Evolutionary conservation across 2,888 invertebrate genomes (phyloP).

Genomic region (Torymus texanus): DNA sequence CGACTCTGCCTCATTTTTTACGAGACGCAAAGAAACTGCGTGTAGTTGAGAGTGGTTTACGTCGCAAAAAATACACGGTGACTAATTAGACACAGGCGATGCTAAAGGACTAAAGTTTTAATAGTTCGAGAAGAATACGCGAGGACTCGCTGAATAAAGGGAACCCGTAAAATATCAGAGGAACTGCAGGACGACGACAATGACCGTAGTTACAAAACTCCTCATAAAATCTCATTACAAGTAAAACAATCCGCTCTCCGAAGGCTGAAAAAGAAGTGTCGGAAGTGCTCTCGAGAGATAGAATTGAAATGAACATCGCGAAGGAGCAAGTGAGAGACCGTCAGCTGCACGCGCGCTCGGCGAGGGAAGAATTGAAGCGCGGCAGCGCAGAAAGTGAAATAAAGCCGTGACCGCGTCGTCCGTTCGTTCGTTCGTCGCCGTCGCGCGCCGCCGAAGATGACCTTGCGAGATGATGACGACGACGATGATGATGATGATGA

Average conservation of each 20-base stretch:
- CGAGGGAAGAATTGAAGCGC: conserved; percentile 13
- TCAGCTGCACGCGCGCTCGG: conserved; percentile 1
- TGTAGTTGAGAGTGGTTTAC: too few species aligned
- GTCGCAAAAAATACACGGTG: too few species aligned
- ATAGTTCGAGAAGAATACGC: too few species aligned
- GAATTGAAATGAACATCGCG: conserved; percentile 13
- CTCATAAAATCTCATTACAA: too few species aligned
- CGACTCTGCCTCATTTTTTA: too few species aligned
- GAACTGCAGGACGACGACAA: too few species aligned
- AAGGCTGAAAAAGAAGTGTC: conserved; percentile 1
- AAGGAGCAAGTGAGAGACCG: background rate
- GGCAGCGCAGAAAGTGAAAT: conserved; percentile 46
- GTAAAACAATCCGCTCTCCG: conserved; percentile 2
- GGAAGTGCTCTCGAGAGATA: background rate
- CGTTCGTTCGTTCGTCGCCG: background rate
- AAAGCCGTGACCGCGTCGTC: conserved; percentile 31
- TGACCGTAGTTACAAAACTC: too few species aligned
- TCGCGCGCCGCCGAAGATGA: conserved; percentile 62
- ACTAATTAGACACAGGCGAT: too few species aligned
- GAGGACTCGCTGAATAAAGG: too few species aligned
- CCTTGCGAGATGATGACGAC: conserved; percentile 68
- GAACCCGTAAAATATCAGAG: too few species aligned
- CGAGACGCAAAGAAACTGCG: too few species aligned
- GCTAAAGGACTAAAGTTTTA: too few species aligned
- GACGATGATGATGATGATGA: conserved; percentile 54